A percentile compares a stretch with the other conserved stretches of the same genome.
phyloP scores from a whole-genome alignment of 2,888 invertebrate species.

The Plemyria rubiginata region DNA sequence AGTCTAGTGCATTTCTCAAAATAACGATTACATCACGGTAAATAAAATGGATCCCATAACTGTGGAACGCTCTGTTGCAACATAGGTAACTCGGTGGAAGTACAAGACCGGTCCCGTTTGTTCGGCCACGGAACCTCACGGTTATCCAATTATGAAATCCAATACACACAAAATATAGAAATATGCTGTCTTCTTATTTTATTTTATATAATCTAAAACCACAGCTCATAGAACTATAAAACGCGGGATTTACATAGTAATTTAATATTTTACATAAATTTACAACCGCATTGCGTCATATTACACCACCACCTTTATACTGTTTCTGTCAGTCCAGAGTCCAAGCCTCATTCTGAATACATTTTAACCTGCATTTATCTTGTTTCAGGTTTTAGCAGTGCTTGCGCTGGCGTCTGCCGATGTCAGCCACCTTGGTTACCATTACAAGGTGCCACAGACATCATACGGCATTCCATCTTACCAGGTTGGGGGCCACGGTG shows the following conservation, averaged over 20 bases:
- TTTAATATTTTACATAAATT: too few relatives aligned
- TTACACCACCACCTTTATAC: too few relatives aligned
- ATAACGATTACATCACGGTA: slow-evolving; percentile 22
- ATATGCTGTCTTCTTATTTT: background rate
- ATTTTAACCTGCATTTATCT: slow-evolving; percentile 18
- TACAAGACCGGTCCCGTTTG: slow-evolving; percentile 25
- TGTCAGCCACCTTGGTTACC: slow-evolving; percentile 64
- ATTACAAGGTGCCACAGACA: slow-evolving; percentile 72
- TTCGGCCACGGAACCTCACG: slow-evolving; percentile 20
- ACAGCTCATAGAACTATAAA: too few relatives aligned
- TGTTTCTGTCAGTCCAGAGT: background rate
- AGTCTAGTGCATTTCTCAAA: slow-evolving; percentile 17
- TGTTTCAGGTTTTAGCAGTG: slow-evolving; percentile 64
- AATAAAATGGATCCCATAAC: slow-evolving; percentile 24
- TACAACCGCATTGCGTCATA: too few relatives aligned
- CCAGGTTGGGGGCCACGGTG: slow-evolving; percentile 48
- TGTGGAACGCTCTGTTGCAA: slow-evolving; percentile 31
- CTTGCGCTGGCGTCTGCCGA: slow-evolving; percentile 67
- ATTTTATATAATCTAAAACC: background rate
- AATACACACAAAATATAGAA: slow-evolving; percentile 2
- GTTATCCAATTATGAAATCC: slow-evolving; percentile 17
- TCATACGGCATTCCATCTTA: slow-evolving; percentile 72
- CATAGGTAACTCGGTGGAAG: slow-evolving; percentile 19
- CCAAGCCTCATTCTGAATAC: background rate
- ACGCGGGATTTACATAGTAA: too few relatives aligned